phyloP scores from a whole-genome alignment of 2,888 invertebrate species.

The Chrysolina americana region DNA sequence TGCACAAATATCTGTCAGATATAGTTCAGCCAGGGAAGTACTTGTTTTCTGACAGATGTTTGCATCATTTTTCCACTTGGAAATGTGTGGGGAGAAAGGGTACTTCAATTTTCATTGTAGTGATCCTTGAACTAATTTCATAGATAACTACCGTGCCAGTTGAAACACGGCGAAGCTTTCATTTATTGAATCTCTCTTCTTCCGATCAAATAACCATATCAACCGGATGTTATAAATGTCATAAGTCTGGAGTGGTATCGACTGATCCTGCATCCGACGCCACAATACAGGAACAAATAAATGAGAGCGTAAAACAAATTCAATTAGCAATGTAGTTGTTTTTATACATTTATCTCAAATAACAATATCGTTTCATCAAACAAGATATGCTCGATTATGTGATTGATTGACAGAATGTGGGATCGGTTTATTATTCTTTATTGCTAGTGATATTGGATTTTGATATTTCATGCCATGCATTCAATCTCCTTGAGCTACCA shows the following conservation, averaged over 20 bases:
- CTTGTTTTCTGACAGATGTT: too few species aligned
- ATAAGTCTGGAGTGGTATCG: not conserved
- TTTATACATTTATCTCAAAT: slow-evolving; percentile 16
- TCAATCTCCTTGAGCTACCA: not conserved
- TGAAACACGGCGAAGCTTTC: too few species aligned
- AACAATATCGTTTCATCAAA: slow-evolving; percentile 16
- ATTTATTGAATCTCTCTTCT: too few species aligned
- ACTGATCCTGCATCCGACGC: not conserved
- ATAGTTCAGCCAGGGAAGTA: too few species aligned
- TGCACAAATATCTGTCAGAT: too few species aligned
- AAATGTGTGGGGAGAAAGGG: too few species aligned
- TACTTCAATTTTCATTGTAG: too few species aligned
- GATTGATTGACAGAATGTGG: slow-evolving; percentile 30
- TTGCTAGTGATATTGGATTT: slow-evolving; percentile 16
- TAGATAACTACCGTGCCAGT: too few species aligned
- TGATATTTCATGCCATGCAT: not conserved
- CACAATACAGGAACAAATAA: not conserved
- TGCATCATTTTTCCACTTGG: too few species aligned
- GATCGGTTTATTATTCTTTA: slow-evolving; percentile 26
- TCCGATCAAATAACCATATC: not conserved
- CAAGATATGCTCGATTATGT: slow-evolving; percentile 23
- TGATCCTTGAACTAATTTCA: too few species aligned
- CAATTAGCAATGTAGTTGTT: slow-evolving; percentile 18
- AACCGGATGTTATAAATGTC: not conserved
- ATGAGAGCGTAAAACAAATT: slow-evolving; percentile 12